Percentiles rank a stretch among this genome's conserved stretches.
Evolutionary conservation across 2,797 vertebrate genomes (phyloP).

Genomic region (Myotis findleyi): DNA sequence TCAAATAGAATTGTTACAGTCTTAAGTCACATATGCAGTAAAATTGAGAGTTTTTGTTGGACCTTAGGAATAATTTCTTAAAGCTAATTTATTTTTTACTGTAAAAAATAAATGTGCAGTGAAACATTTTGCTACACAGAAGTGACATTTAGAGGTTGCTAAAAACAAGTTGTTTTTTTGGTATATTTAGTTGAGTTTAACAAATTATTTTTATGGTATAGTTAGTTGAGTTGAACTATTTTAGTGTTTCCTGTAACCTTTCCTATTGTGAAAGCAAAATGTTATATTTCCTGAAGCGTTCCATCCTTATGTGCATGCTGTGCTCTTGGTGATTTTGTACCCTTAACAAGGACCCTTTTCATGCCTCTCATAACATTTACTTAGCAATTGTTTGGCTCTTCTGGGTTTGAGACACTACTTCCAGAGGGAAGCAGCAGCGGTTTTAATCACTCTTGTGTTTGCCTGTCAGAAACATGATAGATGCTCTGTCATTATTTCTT

Average conservation of each 20-base stretch:
- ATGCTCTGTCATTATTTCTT: not conserved
- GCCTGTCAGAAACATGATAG: not conserved
- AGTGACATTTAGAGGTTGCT: not conserved
- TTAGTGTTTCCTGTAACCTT: not conserved
- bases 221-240: not conserved
- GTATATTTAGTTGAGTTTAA: not conserved
- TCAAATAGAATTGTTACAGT: constrained; percentile 1
- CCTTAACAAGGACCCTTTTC: not conserved
- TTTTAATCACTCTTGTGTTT: not conserved
- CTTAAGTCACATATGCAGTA: not conserved
- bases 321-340: not conserved
- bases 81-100: constrained; percentile 20
- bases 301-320: not conserved
- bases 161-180: not conserved
- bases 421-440: not conserved
- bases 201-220: not conserved
- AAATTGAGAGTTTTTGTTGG: not conserved
- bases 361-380: not conserved
- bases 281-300: not conserved
- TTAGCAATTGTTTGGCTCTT: not conserved
- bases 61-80: not conserved
- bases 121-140: constrained; percentile 29
- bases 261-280: not conserved
- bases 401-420: not conserved
- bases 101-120: not conserved